Percentiles rank a stretch among this genome's conserved stretches.
These are phyloP conservation scores for Ptychadena robeensis DNA, from an alignment of 2,797 vertebrate genomes.

Conservation along the genomic window DNA sequence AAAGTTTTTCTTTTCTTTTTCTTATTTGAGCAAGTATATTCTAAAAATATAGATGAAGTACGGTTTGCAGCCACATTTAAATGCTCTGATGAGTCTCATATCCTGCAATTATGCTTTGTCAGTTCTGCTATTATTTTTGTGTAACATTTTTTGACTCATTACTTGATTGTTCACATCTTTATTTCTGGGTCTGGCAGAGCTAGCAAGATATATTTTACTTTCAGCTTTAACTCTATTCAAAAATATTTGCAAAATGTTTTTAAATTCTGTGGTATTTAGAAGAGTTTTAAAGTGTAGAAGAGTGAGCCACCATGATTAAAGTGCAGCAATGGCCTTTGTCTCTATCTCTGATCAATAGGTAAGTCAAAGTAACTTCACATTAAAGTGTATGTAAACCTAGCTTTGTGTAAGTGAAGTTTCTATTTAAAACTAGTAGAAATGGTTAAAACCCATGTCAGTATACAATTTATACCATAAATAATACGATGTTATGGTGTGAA, in stretches of 20 bases:
- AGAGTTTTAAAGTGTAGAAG: too few relatives aligned
- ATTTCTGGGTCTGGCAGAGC: neutral
- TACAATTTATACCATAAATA: too few relatives aligned
- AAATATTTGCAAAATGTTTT: neutral
- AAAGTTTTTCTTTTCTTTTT: too few relatives aligned
- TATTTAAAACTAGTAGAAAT: too few relatives aligned
- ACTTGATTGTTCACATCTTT: constrained; percentile 7
- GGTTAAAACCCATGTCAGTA: too few relatives aligned
- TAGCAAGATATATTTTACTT: neutral
- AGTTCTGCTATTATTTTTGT: constrained; percentile 12
- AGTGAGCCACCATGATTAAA: too few relatives aligned
- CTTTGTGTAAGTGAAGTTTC: too few relatives aligned
- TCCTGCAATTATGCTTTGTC: neutral
- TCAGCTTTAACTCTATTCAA: neutral
- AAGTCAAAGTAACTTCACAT: too few relatives aligned
- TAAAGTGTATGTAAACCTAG: too few relatives aligned
- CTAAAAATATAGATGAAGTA: constrained; percentile 6
- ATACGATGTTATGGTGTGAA: too few relatives aligned
- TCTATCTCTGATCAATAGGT: too few relatives aligned
- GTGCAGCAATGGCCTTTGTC: too few relatives aligned
- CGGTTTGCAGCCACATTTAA: neutral
- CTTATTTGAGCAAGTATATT: neutral
- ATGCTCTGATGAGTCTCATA: constrained; percentile 5
- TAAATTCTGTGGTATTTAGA: neutral
- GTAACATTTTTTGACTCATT: neutral